Base-by-base conservation (phyloP, 2,888 invertebrate species). In the Cataglyphis cursor region DNA sequence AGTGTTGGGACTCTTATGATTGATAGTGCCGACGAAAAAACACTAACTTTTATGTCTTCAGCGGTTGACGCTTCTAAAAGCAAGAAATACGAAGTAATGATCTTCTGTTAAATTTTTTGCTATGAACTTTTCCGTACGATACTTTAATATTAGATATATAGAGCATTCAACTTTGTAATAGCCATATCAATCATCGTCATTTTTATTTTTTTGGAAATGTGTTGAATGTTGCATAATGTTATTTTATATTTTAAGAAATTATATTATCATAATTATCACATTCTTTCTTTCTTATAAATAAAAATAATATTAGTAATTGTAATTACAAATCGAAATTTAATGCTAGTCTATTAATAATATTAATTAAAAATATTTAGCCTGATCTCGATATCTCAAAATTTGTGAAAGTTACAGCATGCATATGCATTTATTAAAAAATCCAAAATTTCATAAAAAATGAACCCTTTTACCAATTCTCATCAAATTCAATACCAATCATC, bases 41-140 rank as follows among this genome's bases (percentile, higher is more conserved):
- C 48, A 65, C 38, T 66, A 66, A 66, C 38, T 76, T 76, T 15
- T 68, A 38, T n/a, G 15, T 57, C 24, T 68, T 76, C n/a, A 28
- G n/a, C 38, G 15, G 38, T 66, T 68, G 54, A 76, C 12, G 18
- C 38, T 54, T 21, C 18, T 41, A 24, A 38, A 66, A 76, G 24
- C 38, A 57, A 76, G 38, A 57, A 68, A 28, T 68, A 41, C n/a
- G n/a, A 12, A 41, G n/a, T 68, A 68, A 76, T 54, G 38, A 6
- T 68, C 54, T 57, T 54, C 54, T 44, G 64, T 38, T 41, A 41
- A n/a, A 57, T n/a, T 68, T 68, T 28, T 54, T 68, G 54, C 28
- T 66, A 38, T 57, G 15, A 68, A 76, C 38, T 68, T 66, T 68
- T 66, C 51, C 68, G 6, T 54, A 28, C 21, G 31, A 74, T n/a